Base-by-base conservation (phyloP, 2,888 invertebrate genomes). In the Stenodema calcarata region DNA sequence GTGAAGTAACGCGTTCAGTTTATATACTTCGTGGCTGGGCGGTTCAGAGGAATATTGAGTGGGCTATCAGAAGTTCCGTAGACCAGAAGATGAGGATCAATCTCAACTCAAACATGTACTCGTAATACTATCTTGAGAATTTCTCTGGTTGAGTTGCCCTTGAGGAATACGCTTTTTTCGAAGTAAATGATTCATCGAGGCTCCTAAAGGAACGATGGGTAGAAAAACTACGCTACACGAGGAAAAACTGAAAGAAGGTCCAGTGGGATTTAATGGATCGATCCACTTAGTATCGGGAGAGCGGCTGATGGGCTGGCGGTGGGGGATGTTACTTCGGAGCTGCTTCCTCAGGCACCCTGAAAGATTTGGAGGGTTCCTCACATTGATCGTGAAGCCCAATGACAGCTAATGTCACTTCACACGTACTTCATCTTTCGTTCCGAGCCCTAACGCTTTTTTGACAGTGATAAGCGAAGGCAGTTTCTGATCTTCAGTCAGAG, bases 171-270 rank as follows among this genome's bases (percentile, higher is more conserved):
- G 0, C 14, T 30, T 30, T 30, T 30, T n/a, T 50, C n/a, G 14
- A 50, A 50, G 47, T 79, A 79, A 79, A 79, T 79, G 44, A 79
- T 79, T 79, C 79, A 79, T 79, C 27, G 79, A 18, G 4, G 28
- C 12, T 76, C 41, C 76, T n/a, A 41, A 76, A 76, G 12, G n/a
- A n/a, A 42, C 4, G 11, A 76, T 16, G 23, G 42, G 23, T n/a
- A n/a, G 42, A 41, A 42, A 76, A 76, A 76, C 23, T 3, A 76
- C 23, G 7, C 18, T 23, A 1, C 18, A 12, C 0, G 42, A 42
- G n/a, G 14, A 76, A 76, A 35, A 76, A 76, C 16, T 70, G 70
- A 70, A 14, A 7, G 28, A 69, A 0, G 70, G 70, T 27, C 70
- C 70, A 6, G 12, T 14, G 70, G 70, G 70, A 27, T 27, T 70